Evolutionary conservation across 2,113 vertebrate genomes (phyloP), one percentile per base, ranked within the genome.

Genomic region (Tenebrosternarchus preto): DNA sequence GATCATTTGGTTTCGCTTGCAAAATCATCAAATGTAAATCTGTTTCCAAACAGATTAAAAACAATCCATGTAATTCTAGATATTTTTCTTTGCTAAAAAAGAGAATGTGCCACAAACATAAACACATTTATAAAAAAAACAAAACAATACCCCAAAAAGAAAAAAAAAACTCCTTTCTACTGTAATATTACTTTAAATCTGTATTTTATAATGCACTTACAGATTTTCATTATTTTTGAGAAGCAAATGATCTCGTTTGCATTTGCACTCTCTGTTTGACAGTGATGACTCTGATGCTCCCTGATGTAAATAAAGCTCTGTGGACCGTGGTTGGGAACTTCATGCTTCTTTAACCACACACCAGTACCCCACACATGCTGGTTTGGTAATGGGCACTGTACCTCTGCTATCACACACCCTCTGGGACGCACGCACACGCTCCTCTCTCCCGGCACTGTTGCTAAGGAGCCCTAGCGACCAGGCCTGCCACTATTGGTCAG

Each of bases 381-480:
- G 82, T 80, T 86, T 88, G 81, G 85, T 91, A 88, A 88, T 83
- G 36, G 78, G 77, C 72, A 68, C 85, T 84, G 84, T 80, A 85
- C 64, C 72, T 75, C 76, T 76, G 84, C 63, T 83, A 79, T 76
- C 78, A 76, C 83, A 68, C 86, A 85, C 83, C 85, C 78, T 20
- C 81, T 77, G 85, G 82, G 83, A 77, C 68, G 69, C 9, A 59
- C 66, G 56, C 46, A 76, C 43, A 80, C 64, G 74, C 78, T 76
- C 67, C 73, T 55, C 79, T 76, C 80, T 85, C 55, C 76, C 82
- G 85, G 88, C 86, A 83, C 87, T 89, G 93, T 94, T 93, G 91
- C 92, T 92, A 94, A 85, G 92, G 88, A 92, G 88, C 87, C 88
- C 46, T 87, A 86, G 85, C 77, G 82, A 92, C 87, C 25, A 73